Percentiles rank a stretch among this genome's conserved stretches.
Evolutionary conservation across 2,888 invertebrate species (phyloP).

Genomic region (Calameuta filiformis): DNA sequence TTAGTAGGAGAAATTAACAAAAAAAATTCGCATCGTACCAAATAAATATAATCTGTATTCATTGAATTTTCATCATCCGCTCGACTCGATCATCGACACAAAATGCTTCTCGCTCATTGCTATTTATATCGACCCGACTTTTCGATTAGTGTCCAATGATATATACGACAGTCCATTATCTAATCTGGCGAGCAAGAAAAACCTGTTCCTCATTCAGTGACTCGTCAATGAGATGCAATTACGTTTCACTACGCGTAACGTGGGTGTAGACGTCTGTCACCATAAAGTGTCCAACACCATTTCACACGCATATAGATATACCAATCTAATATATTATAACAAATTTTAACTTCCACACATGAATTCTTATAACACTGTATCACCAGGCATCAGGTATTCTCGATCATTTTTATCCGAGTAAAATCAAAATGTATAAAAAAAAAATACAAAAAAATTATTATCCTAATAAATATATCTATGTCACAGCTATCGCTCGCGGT

Average conservation of each 20-base stretch:
- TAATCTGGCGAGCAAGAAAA: neutral
- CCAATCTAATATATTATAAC: no score
- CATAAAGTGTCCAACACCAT: neutral
- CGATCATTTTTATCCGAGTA: no score
- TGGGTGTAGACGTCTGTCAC: neutral
- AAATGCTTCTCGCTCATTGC: neutral
- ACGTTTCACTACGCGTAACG: neutral
- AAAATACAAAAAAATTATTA: neutral
- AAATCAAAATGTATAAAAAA: no score
- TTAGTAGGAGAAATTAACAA: neutral
- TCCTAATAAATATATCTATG: neutral
- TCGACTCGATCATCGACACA: neutral
- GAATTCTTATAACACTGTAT: neutral
- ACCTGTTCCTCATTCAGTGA: neutral
- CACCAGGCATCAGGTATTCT: neutral
- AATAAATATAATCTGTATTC: neutral
- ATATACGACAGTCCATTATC: neutral
- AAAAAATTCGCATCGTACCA: neutral
- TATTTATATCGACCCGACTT: neutral
- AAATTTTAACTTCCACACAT: neutral
- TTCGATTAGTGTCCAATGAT: neutral
- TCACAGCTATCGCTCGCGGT: neutral
- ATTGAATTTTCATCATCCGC: neutral
- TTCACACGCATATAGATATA: no score
- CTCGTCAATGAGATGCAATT: neutral